phyloP scores from a whole-genome alignment of 1,140 invertebrate species.

The Drosophila suzukii region DNA sequence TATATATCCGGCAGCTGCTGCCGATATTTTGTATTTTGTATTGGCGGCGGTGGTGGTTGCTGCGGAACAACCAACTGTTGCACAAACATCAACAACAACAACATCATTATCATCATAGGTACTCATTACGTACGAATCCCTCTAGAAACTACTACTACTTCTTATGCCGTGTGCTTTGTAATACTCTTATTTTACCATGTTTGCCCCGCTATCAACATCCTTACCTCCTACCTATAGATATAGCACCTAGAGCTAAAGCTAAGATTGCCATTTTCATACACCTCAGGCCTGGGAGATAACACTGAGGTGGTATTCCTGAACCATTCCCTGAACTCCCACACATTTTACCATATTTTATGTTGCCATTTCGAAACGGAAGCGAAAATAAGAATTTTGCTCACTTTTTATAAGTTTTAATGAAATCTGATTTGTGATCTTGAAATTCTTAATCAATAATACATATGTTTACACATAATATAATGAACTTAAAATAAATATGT shows the following conservation, averaged over 20 bases:
- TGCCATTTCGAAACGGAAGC: conserved; percentile 41
- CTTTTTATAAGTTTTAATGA: conserved; percentile 61
- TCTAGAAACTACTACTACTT: not conserved
- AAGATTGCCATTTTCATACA: conserved; percentile 16
- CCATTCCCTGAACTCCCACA: conserved; percentile 2
- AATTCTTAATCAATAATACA: conserved; percentile 75
- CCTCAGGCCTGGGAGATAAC: not conserved
- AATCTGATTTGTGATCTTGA: conserved; percentile 81
- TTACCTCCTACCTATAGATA: conserved; percentile 6
- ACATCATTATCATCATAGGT: not conserved
- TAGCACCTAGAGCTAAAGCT: conserved; percentile 33
- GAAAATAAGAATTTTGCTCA: conserved; percentile 15
- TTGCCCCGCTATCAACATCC: not conserved
- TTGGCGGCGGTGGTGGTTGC: conserved; percentile 34
- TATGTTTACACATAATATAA: conserved; percentile 73
- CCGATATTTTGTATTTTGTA: conserved; percentile 13
- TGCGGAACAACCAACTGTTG: conserved; percentile 49
- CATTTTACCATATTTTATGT: conserved; percentile 17
- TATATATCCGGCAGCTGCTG: conserved; percentile 49
- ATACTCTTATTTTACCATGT: conserved; percentile 1
- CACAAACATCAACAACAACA: conserved; percentile 17
- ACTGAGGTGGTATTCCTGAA: not conserved
- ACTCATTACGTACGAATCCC: conserved; percentile 1
- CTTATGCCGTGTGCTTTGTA: conserved; percentile 2
- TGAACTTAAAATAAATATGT: conserved; percentile 68